Evolutionary conservation across 2,113 vertebrate genomes (phyloP).

Genomic region (Anarhynchus alexandrinus): DNA sequence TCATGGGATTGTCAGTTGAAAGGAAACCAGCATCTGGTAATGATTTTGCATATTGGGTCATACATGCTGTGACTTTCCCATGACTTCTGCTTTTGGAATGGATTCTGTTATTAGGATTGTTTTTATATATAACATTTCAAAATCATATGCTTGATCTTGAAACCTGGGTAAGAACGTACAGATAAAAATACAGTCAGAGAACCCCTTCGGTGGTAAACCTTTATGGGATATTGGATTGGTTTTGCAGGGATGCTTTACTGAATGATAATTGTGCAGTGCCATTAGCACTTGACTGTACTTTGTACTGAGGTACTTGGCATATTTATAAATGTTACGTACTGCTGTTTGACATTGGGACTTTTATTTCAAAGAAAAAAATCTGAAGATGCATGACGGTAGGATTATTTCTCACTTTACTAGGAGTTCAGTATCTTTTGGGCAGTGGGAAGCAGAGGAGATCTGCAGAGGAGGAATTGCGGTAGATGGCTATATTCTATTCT

Average conservation of each 20-base stretch:
- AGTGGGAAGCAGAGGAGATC: not conserved
- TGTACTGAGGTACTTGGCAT: not conserved
- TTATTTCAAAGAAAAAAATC: not conserved
- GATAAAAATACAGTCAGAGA: not conserved
- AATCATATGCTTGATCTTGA: not conserved
- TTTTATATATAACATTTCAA: not conserved
- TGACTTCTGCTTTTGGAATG: not conserved
- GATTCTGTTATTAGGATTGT: not conserved
- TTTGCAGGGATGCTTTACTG: not conserved
- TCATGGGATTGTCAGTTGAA: not conserved
- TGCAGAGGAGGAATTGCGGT: not conserved
- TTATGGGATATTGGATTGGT: not conserved
- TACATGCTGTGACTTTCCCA: not conserved
- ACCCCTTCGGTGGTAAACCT: not conserved
- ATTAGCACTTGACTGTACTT: not conserved
- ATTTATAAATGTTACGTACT: not conserved
- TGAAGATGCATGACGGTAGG: not conserved
- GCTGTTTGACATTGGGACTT: not conserved
- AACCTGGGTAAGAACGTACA: not conserved
- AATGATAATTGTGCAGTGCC: not conserved
- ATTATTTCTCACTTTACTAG: not conserved
- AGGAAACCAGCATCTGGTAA: not conserved
- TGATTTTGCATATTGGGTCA: not conserved
- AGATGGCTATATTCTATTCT: not conserved
- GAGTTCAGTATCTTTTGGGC: not conserved